These are phyloP conservation scores for Lepidocolaptes lacrymiger DNA, from an alignment of 2,797 vertebrate genomes.

Conservation along the genomic window DNA sequence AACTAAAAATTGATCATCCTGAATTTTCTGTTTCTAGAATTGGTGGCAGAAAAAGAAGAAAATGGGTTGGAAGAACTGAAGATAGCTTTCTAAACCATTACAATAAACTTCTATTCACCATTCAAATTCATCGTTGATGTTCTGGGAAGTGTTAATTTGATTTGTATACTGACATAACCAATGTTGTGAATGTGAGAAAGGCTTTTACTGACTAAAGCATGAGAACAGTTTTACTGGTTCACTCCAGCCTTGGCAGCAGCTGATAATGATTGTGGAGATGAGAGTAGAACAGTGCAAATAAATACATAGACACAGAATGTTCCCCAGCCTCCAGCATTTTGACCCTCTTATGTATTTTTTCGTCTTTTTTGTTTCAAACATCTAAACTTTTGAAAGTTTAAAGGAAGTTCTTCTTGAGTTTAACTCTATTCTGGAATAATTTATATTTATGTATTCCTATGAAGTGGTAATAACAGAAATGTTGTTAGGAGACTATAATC, in stretches of 20 bases:
- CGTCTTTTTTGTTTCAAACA: neutral
- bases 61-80: neutral
- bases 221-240: neutral
- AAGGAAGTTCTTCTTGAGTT: neutral
- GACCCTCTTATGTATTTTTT: neutral
- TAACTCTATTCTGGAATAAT: neutral
- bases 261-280: neutral
- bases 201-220: neutral
- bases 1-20: neutral
- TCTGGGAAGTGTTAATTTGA: neutral
- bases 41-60: neutral
- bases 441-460: neutral
- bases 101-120: neutral
- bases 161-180: neutral
- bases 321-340: neutral
- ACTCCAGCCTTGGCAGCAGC: neutral
- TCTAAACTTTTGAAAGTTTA: neutral
- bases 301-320: neutral
- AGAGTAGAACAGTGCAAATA: neutral
- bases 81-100: neutral
- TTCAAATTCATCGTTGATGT: neutral
- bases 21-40: neutral
- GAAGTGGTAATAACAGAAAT: neutral
- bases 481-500: neutral
- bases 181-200: neutral